These are phyloP conservation scores for Galerucella pusilla DNA, from an alignment of 2,888 invertebrate species.

Conservation along the genomic window DNA sequence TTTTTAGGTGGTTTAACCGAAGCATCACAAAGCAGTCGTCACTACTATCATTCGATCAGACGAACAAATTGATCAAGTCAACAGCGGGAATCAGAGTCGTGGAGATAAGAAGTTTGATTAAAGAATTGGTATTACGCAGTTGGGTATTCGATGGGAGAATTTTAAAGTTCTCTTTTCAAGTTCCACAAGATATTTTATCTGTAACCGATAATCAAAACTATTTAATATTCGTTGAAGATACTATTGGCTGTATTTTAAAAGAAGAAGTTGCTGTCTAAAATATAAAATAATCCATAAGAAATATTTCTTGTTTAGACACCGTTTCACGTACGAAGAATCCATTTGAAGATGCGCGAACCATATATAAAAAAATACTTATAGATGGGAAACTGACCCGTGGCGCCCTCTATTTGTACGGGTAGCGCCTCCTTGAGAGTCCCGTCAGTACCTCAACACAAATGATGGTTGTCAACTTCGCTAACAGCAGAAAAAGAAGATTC, in stretches of 20 bases:
- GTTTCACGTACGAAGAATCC: no score
- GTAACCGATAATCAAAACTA: constrained; percentile 62
- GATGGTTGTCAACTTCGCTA: no score
- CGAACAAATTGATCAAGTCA: constrained; percentile 68
- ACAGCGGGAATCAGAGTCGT: constrained; percentile 74
- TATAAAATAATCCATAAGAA: background rate
- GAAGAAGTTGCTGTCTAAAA: constrained; percentile 35
- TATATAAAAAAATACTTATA: no score
- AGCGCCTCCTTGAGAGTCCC: no score
- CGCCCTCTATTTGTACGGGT: no score
- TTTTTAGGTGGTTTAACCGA: constrained; percentile 67
- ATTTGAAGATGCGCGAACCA: no score
- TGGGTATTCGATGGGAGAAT: constrained; percentile 73
- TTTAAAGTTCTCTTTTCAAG: constrained; percentile 70
- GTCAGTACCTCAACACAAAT: no score
- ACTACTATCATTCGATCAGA: constrained; percentile 54
- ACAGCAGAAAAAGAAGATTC: no score
- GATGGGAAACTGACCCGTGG: no score
- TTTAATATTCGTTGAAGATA: constrained; percentile 75
- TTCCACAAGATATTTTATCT: constrained; percentile 68
- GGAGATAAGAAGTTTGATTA: constrained; percentile 72
- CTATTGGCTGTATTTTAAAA: constrained; percentile 75
- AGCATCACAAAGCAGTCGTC: constrained; percentile 49
- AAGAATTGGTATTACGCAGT: constrained; percentile 72
- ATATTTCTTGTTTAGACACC: background rate